Conservation (phyloP, 2,113 vertebrate genomes). For the Pionites leucogaster region DNA sequence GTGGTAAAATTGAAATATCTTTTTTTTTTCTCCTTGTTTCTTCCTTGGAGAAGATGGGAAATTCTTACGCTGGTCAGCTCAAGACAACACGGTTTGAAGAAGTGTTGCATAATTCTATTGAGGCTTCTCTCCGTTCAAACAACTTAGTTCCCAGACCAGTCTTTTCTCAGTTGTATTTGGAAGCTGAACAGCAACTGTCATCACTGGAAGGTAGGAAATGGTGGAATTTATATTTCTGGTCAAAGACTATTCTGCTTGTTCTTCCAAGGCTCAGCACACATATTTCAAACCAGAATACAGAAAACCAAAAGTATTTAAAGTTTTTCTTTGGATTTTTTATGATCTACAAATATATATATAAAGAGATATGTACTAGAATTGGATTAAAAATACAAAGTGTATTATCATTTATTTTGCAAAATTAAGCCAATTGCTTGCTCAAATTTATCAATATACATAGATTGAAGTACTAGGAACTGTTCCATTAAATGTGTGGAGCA, state of each 20-base stretch:
- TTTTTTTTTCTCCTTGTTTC: background rate
- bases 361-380: background rate
- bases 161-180: constrained; percentile 95
- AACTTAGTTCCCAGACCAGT: constrained; percentile 89
- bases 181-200: constrained; percentile 84
- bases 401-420: background rate
- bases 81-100: constrained; percentile 94
- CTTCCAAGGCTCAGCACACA: background rate
- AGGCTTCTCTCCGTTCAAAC: constrained; percentile 94
- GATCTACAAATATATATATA: background rate
- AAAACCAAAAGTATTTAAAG: background rate
- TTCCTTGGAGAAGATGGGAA: constrained; percentile 85
- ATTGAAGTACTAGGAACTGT: background rate
- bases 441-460: background rate
- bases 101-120: constrained; percentile 94
- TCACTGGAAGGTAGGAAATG: constrained; percentile 81
- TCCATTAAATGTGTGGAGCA: background rate
- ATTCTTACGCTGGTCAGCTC: constrained; percentile 94
- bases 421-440: background rate
- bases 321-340: background rate
- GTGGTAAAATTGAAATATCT: constrained; percentile 1
- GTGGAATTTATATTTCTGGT: constrained; percentile 7
- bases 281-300: background rate
- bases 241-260: background rate
- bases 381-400: background rate